A percentile compares a stretch with the other conserved stretches of the same genome.
Evolutionary conservation across 2,113 vertebrate species (phyloP).

Genomic region (Pedionomus torquatus): DNA sequence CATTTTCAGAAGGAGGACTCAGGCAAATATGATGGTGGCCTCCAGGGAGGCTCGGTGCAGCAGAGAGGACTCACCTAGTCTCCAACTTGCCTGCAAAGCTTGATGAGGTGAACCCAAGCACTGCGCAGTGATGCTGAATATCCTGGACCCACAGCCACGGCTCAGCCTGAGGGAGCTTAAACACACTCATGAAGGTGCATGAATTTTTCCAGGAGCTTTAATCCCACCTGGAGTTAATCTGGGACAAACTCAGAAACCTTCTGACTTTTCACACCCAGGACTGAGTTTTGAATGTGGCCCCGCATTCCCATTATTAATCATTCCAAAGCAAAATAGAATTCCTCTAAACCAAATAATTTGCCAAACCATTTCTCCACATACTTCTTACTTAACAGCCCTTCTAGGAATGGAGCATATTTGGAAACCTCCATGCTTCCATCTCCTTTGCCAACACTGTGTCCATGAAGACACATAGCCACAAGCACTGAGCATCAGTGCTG

Average conservation of each 20-base stretch:
- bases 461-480: accelerated
- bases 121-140: accelerated
- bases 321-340: accelerated
- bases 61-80: not conserved
- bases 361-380: not conserved
- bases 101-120: accelerated
- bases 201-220: not conserved
- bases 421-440: not conserved
- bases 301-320: not conserved
- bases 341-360: not conserved
- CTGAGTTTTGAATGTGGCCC: not conserved
- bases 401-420: not conserved
- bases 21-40: not conserved
- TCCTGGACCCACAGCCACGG: accelerated
- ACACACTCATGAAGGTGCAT: accelerated
- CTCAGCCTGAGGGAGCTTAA: not conserved
- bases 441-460: not conserved
- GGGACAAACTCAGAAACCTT: not conserved
- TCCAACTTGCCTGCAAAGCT: accelerated
- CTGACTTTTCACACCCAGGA: not conserved
- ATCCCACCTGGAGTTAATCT: not conserved
- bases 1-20: not conserved
- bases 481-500: not conserved
- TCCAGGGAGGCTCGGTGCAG: not conserved
- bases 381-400: not conserved